Base-by-base conservation (phyloP, 1,140 invertebrate species). In the Cotesia glomerata region DNA sequence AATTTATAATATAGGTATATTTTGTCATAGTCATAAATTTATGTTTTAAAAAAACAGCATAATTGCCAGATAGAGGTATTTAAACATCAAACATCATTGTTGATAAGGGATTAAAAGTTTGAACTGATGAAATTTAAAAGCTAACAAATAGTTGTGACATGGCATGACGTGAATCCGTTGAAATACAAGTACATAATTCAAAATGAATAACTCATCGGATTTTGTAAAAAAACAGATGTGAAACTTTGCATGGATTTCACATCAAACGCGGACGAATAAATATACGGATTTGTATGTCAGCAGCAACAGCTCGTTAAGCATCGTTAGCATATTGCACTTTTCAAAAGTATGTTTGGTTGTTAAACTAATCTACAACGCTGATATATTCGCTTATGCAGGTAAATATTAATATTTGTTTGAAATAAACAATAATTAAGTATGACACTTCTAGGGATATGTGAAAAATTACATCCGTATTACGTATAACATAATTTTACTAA, bases 191-290 rank as follows among this genome's bases (percentile, higher is more conserved):
- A 78, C 80, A 84, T 85, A 85, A 86, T 84, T 86, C 39, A 45
- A 45, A 45, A 45, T 45, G 39, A 45, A 45, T 45, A 45, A 45
- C 39, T 45, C 83, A 86, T 81, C 78, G 82, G 82, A 85, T 64
- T 85, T 77, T 75, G 66, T 61, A 85, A 86, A 86, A 86, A 85
- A 81, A 79, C 82, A 82, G 81, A 79, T 81, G 82, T 76, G 82
- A 73, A 32, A 26, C 61, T 59, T 7, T 74, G 78, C 76, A 79
- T 81, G 79, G 79, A 78, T 83, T 84, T 82, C 81, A 81, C 79
- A 81, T 77, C 75, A 78, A 79, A 74, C 74, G 75, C 77, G 62
- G 80, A 83, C 81, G 81, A 81, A 85, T 84, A 86, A 85, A 86
- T 84, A 84, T 78, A 73, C 77, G 79, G 82, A 84, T 86, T 74